Conservation (phyloP, 2,888 invertebrate genomes). For the Macrosoma leucophasiata region DNA sequence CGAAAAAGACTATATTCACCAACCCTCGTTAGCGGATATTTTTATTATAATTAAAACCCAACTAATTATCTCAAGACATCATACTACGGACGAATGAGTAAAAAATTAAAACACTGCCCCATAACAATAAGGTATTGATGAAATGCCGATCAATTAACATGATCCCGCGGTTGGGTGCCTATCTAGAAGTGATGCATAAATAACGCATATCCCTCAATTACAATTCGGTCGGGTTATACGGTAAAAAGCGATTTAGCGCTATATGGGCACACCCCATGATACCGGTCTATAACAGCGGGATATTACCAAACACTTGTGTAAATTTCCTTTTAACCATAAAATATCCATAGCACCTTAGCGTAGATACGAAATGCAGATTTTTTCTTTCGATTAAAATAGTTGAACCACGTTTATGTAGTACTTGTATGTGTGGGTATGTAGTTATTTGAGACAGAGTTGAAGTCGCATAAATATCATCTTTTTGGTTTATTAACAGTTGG, state of each 20-base stretch:
- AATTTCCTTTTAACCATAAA: slow-evolving; percentile 10
- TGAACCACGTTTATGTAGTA: no score
- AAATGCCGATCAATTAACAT: slow-evolving; percentile 60
- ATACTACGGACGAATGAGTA: slow-evolving; percentile 30
- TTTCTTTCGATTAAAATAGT: no score
- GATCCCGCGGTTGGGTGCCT: slow-evolving; percentile 49
- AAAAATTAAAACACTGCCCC: slow-evolving; percentile 38
- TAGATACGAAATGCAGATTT: no score
- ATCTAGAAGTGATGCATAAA: slow-evolving; percentile 57
- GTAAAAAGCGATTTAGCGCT: slow-evolving; percentile 56
- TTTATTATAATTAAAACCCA: no score
- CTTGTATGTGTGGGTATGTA: no score
- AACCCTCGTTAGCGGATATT: no score
- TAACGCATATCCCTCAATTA: slow-evolving; percentile 54
- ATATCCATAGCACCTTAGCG: no score
- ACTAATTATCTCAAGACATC: slow-evolving; percentile 4
- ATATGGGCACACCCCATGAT: slow-evolving; percentile 44
- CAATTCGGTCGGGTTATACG: slow-evolving; percentile 46
- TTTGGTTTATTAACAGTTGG: no score
- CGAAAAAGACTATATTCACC: no score
- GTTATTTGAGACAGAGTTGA: no score
- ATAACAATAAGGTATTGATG: slow-evolving; percentile 56
- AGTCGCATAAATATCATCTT: no score
- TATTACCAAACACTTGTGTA: slow-evolving; percentile 12
- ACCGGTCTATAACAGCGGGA: slow-evolving; percentile 47